Percentiles rank a stretch among this genome's conserved stretches.
Conservation (phyloP, 2,113 vertebrate species). For the Scortum barcoo region DNA sequence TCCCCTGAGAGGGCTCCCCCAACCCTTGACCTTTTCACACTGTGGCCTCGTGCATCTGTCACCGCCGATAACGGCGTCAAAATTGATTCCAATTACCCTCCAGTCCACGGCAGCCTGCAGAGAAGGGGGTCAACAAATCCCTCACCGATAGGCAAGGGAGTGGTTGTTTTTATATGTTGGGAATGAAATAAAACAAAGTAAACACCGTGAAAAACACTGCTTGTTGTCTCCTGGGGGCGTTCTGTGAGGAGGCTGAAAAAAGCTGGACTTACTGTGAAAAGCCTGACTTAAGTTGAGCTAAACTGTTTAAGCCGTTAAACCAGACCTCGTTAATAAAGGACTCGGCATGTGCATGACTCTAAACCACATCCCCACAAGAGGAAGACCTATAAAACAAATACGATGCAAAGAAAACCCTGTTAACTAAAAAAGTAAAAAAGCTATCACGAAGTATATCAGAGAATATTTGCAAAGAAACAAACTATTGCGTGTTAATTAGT, state of each 20-base stretch:
- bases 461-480: neutral
- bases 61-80: constrained; percentile 54
- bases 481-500: neutral
- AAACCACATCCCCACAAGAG: neutral
- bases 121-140: constrained; percentile 16
- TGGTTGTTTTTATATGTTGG: constrained; percentile 19
- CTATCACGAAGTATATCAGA: neutral
- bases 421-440: neutral
- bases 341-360: neutral
- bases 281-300: neutral
- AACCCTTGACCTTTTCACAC: constrained; percentile 70
- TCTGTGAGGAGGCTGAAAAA: neutral
- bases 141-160: neutral
- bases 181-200: constrained; percentile 10
- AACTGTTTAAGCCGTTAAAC: neutral
- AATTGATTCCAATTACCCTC: constrained; percentile 69
- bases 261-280: neutral
- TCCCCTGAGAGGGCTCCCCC: constrained; percentile 14
- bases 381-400: too few species aligned
- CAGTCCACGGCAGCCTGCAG: constrained; percentile 27
- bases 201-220: neutral
- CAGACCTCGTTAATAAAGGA: neutral
- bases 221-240: neutral
- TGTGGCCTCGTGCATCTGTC: constrained; percentile 57
- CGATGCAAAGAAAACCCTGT: too few species aligned